phyloP scores from a whole-genome alignment of 37 sponge, comb jelly and placozoan species.

The Crambe crambe region DNA sequence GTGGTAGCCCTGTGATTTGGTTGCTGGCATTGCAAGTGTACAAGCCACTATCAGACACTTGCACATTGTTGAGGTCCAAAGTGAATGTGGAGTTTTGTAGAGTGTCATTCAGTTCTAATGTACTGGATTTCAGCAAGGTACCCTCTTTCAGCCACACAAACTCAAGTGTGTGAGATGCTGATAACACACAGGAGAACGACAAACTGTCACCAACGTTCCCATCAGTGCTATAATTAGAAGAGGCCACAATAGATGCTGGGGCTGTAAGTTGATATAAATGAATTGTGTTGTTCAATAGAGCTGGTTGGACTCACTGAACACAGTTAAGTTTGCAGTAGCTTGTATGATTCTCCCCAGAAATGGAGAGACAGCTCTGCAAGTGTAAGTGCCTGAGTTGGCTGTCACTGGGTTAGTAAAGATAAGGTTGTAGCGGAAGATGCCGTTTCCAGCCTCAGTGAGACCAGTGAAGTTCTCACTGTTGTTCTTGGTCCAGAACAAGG shows the following conservation, averaged over 20 bases:
- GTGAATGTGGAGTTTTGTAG: background rate
- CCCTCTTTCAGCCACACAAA: background rate
- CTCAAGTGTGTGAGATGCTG: background rate
- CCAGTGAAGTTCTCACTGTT: background rate
- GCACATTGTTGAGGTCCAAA: background rate
- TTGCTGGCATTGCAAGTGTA: background rate
- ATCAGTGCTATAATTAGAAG: background rate
- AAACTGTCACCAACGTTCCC: background rate
- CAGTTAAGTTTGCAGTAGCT: background rate
- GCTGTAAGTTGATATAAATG: background rate
- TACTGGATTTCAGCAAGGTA: no score
- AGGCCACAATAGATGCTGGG: conserved; percentile 4
- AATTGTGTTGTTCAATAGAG: background rate
- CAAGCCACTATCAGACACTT: background rate
- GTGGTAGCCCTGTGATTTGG: background rate
- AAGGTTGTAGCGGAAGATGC: background rate
- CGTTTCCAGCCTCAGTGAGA: background rate
- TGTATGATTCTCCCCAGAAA: background rate
- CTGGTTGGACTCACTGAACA: background rate
- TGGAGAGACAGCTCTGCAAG: background rate
- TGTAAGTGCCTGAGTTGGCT: background rate
- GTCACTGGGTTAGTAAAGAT: background rate
- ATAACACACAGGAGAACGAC: background rate
- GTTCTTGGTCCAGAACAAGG: background rate
- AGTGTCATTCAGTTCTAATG: background rate